These are phyloP conservation scores for Cynoglossus semilaevis DNA, from an alignment of 2,113 vertebrate genomes.

Conservation along the genomic window DNA sequence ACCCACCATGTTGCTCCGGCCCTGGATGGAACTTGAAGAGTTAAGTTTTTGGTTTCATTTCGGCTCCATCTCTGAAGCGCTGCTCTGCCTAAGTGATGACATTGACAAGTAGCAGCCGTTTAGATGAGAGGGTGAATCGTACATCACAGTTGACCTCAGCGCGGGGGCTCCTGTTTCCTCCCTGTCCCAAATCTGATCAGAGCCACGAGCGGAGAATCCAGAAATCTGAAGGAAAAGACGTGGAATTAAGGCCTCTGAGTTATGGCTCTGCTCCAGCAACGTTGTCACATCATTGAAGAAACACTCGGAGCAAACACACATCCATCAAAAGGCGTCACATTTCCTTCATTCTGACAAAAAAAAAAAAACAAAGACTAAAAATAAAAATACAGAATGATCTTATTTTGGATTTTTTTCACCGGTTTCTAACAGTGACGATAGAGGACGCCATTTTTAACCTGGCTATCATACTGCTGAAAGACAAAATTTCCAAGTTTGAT, in stretches of 20 bases:
- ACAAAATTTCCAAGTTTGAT: too few species aligned
- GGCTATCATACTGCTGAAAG: too few species aligned
- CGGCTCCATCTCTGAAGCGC: conserved; percentile 18
- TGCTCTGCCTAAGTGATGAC: conserved; percentile 44
- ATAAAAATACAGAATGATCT: too few species aligned
- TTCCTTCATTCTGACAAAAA: conserved; percentile 23
- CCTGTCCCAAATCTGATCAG: conserved; percentile 49
- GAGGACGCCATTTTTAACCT: too few species aligned
- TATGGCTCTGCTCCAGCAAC: conserved; percentile 25
- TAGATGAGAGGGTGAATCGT: conserved; percentile 54
- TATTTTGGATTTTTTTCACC: too few species aligned
- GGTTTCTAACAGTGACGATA: too few species aligned
- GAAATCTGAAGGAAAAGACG: conserved; percentile 24
- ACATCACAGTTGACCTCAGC: conserved; percentile 52
- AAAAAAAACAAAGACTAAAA: conserved; percentile 27
- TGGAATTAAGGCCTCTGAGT: conserved; percentile 40
- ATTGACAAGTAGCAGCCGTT: conserved; percentile 59
- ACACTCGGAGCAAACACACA: conserved; percentile 38
- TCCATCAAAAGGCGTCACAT: conserved; percentile 30
- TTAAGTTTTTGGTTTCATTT: conserved; percentile 29
- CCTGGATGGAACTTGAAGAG: neutral
- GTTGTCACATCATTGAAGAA: conserved; percentile 44
- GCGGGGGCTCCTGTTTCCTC: conserved; percentile 28
- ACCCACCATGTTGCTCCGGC: too few species aligned
- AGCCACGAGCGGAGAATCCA: conserved; percentile 22